A percentile compares a stretch with the other conserved stretches of the same genome.
phyloP scores from a whole-genome alignment of 2,113 vertebrate species.

The Macrotis lagotis region DNA sequence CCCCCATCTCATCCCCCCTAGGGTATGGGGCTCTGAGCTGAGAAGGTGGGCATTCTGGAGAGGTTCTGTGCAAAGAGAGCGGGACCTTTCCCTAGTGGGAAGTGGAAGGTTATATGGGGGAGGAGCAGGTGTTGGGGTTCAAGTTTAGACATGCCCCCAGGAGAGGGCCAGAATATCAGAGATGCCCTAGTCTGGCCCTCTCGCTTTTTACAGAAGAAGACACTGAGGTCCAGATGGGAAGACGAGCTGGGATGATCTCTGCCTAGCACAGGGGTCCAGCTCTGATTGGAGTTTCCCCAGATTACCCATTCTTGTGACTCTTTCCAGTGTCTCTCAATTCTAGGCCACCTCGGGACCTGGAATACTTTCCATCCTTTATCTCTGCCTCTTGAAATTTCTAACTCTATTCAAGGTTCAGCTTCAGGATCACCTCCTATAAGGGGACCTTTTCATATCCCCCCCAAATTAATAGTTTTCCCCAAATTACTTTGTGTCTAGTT shows the following conservation, averaged over 20 bases:
- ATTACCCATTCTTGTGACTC: neutral
- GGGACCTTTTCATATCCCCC: neutral
- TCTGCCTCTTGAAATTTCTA: neutral
- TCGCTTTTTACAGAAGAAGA: neutral
- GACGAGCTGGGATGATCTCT: neutral
- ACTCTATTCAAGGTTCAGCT: neutral
- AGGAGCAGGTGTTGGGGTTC: too few relatives aligned
- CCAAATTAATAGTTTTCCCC: neutral
- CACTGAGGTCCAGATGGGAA: neutral
- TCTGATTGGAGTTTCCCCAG: slow-evolving; percentile 36
- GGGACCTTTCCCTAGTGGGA: neutral
- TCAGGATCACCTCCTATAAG: neutral
- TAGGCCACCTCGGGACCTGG: too few relatives aligned
- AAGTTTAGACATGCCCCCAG: too few relatives aligned
- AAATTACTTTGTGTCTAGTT: neutral
- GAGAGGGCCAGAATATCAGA: neutral
- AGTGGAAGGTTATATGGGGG: too few relatives aligned
- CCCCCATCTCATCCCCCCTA: slow-evolving; percentile 78
- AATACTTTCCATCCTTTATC: neutral
- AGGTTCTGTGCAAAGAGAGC: slow-evolving; percentile 35
- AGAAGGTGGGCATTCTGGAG: slow-evolving; percentile 71
- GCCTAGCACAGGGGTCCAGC: neutral
- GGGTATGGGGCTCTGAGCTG: slow-evolving; percentile 84
- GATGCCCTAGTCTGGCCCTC: neutral
- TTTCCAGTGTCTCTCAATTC: neutral